Conservation (phyloP, 2,113 vertebrate genomes). For the Rostratula benghalensis region DNA sequence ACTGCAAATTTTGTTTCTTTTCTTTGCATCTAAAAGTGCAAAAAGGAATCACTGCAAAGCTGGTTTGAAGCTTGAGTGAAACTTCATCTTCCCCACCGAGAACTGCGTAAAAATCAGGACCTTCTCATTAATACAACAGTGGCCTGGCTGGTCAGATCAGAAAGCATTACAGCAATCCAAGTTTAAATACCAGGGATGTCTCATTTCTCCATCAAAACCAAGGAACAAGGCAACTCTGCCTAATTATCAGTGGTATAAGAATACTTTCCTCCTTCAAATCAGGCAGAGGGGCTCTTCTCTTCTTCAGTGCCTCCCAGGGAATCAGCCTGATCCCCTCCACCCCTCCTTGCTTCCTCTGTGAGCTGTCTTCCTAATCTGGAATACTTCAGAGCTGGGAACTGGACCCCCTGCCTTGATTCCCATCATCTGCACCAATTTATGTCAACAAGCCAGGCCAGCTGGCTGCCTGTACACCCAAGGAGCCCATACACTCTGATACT, state of each 20-base stretch:
- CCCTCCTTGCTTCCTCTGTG: background rate
- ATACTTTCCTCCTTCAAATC: background rate
- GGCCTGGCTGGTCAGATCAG: background rate
- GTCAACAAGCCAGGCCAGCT: slow-evolving; percentile 1
- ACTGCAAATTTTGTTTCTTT: background rate
- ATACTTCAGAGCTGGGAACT: slow-evolving; percentile 21
- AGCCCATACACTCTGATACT: background rate
- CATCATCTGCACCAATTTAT: slow-evolving; percentile 16
- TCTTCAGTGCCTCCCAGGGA: background rate
- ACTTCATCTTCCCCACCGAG: background rate
- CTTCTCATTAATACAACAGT: background rate
- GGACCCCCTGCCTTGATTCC: slow-evolving; percentile 46
- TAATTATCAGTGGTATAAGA: slow-evolving; percentile 11
- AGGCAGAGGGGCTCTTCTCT: background rate
- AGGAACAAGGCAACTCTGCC: background rate
- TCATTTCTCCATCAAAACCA: slow-evolving; percentile 13
- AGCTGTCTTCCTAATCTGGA: slow-evolving; percentile 4
- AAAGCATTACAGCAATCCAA: background rate
- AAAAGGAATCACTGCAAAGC: background rate
- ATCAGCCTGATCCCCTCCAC: background rate
- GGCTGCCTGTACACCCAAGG: background rate
- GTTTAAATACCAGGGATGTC: background rate
- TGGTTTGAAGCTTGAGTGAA: background rate
- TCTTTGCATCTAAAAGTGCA: background rate
- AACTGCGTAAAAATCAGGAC: slow-evolving; percentile 4